Percentiles rank a stretch among this genome's conserved stretches.
These are phyloP conservation scores for Drosophila sucinea DNA, from an alignment of 1,140 invertebrate genomes.

Conservation along the genomic window DNA sequence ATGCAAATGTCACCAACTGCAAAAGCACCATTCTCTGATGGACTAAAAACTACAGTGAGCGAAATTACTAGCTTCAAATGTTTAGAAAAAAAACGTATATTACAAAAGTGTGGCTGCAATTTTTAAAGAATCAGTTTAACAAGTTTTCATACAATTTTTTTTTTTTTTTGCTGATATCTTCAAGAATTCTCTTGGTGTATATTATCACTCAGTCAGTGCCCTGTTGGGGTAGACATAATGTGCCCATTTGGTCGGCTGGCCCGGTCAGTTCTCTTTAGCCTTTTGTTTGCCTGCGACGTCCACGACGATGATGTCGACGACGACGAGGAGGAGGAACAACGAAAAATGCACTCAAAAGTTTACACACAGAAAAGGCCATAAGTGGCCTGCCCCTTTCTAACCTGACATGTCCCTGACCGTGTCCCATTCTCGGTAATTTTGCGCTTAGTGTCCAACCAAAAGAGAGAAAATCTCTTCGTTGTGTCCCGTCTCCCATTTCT, in stretches of 20 bases:
- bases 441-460: conserved; percentile 61
- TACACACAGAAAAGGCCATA: conserved; percentile 75
- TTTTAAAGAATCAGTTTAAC: not conserved
- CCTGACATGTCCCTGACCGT: conserved; percentile 13
- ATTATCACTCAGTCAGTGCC: conserved; percentile 20
- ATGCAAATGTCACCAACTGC: conserved; percentile 81
- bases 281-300: conserved; percentile 66
- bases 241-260: conserved; percentile 44
- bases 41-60: conserved; percentile 33
- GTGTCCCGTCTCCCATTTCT: not conserved
- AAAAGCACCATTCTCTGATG: conserved; percentile 54
- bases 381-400: conserved; percentile 47
- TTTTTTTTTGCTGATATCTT: not conserved
- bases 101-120: conserved; percentile 2
- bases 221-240: conserved; percentile 48
- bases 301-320: not conserved
- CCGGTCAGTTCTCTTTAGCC: conserved; percentile 42
- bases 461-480: conserved; percentile 52
- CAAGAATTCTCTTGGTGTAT: conserved; percentile 17
- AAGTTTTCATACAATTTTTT: not conserved
- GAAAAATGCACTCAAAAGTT: conserved; percentile 81
- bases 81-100: too few species aligned
- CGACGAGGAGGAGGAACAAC: conserved; percentile 26
- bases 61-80: too few species aligned
- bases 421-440: conserved; percentile 75